Evolutionary conservation across 1,140 invertebrate species (phyloP).

Genomic region (Sitodiplosis mosellana): DNA sequence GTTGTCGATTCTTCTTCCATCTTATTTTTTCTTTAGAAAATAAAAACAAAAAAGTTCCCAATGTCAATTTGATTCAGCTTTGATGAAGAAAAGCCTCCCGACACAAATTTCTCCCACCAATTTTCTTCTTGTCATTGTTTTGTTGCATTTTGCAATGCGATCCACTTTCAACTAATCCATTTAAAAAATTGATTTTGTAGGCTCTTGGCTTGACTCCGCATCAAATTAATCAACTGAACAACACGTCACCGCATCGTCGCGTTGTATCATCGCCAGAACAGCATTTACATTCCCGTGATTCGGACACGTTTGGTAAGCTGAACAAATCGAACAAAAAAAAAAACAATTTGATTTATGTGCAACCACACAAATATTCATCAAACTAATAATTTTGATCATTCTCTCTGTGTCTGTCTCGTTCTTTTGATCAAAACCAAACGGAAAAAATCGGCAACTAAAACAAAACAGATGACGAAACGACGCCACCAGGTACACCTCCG

Average conservation of each 20-base stretch:
- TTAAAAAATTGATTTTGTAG: constrained; percentile 6
- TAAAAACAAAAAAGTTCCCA: too few relatives aligned
- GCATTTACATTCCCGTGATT: constrained; percentile 20
- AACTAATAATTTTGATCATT: too few relatives aligned
- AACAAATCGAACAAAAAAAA: constrained; percentile 13
- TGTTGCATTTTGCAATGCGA: too few relatives aligned
- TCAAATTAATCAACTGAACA: constrained; percentile 15
- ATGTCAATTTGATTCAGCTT: not conserved
- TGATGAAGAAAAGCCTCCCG: not conserved
- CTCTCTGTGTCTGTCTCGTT: not conserved
- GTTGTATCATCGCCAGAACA: constrained; percentile 21
- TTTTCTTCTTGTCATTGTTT: too few relatives aligned
- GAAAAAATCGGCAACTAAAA: too few relatives aligned
- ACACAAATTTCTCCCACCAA: too few relatives aligned
- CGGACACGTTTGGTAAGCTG: not conserved
- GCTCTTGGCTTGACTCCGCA: constrained; percentile 21
- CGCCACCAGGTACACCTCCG: constrained; percentile 70
- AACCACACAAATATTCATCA: too few relatives aligned
- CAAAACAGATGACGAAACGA: constrained; percentile 31
- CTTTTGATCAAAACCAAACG: not conserved
- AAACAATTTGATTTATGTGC: too few relatives aligned
- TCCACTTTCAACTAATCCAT: not conserved
- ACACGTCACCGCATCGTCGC: constrained; percentile 14
- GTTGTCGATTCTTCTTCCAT: too few relatives aligned
- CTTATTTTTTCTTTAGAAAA: too few relatives aligned